These are phyloP conservation scores for Eonycteris spelaea DNA, from an alignment of 2,113 vertebrate species.

Conservation along the genomic window DNA sequence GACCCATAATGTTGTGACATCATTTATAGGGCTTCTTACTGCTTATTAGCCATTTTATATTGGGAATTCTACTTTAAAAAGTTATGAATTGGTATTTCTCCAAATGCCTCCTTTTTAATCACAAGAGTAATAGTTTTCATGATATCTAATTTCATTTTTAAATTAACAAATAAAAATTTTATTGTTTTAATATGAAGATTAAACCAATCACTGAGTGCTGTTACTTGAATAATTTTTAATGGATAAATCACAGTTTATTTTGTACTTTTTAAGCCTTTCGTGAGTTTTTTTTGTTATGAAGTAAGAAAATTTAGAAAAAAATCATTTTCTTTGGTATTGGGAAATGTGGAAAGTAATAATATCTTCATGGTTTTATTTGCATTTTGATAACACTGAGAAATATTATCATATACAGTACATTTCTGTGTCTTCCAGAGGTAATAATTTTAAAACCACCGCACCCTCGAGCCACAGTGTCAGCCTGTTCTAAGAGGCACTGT, in stretches of 20 bases:
- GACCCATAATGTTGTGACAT: background rate
- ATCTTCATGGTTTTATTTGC: conserved; percentile 7
- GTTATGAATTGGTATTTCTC: background rate
- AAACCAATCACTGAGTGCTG: background rate
- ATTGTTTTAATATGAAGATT: background rate
- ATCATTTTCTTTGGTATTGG: background rate
- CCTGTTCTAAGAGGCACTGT: background rate
- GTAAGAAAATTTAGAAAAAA: background rate
- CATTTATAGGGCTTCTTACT: conserved; percentile 7
- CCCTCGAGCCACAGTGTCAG: background rate
- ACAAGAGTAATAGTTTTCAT: background rate
- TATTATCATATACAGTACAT: background rate
- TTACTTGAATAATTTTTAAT: conserved; percentile 12
- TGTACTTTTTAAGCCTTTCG: background rate
- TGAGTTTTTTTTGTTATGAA: background rate
- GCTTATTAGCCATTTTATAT: conserved; percentile 6
- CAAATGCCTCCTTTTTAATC: background rate
- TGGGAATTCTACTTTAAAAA: conserved; percentile 30
- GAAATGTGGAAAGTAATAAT: background rate
- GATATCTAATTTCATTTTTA: conserved; percentile 33
- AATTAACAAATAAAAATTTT: conserved; percentile 9
- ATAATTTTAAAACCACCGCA: background rate
- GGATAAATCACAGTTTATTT: background rate
- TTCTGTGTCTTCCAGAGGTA: background rate
- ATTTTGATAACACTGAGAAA: conserved; percentile 32